phyloP scores from a whole-genome alignment of 1,140 invertebrate genomes.

The Diorhabda elongata region DNA sequence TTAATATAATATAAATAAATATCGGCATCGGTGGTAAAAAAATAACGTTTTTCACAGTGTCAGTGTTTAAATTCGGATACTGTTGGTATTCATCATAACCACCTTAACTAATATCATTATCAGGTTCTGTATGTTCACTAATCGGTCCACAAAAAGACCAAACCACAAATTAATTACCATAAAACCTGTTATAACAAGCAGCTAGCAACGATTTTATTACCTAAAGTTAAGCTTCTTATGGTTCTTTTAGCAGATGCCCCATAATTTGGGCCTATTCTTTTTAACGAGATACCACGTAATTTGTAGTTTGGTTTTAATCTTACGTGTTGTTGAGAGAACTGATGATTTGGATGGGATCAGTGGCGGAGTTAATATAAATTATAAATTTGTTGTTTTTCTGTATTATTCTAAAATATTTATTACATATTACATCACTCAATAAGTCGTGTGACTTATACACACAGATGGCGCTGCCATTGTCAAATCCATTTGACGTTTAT shows the following conservation, averaged over 20 bases:
- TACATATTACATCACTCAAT: too few species aligned
- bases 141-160: constrained; percentile 14
- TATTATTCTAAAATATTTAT: too few species aligned
- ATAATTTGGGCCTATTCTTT: constrained; percentile 22
- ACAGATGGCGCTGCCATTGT: too few species aligned
- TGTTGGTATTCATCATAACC: not conserved
- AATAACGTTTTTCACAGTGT: not conserved
- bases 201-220: constrained; percentile 19
- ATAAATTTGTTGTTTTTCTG: too few species aligned
- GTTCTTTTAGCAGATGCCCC: constrained; percentile 21
- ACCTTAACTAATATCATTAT: constrained; percentile 20
- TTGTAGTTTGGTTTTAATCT: constrained; percentile 18
- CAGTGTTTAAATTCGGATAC: not conserved
- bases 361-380: not conserved
- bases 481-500: too few species aligned
- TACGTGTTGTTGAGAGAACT: not conserved
- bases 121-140: constrained; percentile 10
- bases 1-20: too few species aligned
- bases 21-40: not conserved
- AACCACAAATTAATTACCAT: constrained; percentile 22
- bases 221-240: constrained; percentile 22
- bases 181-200: constrained; percentile 23
- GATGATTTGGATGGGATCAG: constrained; percentile 14
- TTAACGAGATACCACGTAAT: constrained; percentile 22
- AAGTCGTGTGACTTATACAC: too few species aligned